Percentiles rank a stretch among this genome's conserved stretches.
phyloP scores from a whole-genome alignment of 2,113 vertebrate genomes.

The Nerophis ophidion region DNA sequence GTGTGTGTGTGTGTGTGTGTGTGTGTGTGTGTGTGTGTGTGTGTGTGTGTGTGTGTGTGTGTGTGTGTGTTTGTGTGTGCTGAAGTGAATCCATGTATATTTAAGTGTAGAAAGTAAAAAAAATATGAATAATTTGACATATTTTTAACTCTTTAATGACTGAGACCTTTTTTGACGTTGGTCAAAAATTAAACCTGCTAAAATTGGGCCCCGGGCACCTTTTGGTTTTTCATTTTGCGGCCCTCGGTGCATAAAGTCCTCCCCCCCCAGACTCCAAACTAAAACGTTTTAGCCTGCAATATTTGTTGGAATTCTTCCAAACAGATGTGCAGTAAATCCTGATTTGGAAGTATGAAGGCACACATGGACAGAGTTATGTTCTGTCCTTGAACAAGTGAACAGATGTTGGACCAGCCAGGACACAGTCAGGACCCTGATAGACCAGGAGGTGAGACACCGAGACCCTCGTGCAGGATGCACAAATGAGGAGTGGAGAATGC shows the following conservation, averaged over 20 bases:
- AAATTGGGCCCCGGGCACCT: no score
- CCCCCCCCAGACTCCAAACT: neutral
- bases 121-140: no score
- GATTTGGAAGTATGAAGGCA: slow-evolving; percentile 3
- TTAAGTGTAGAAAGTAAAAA: neutral
- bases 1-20: no score
- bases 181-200: no score
- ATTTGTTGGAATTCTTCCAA: slow-evolving; percentile 6
- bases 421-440: slow-evolving; percentile 29
- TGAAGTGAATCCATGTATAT: neutral
- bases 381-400: slow-evolving; percentile 19
- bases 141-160: no score
- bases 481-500: slow-evolving; percentile 13
- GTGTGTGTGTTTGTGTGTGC: neutral
- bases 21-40: slow-evolving; percentile 4
- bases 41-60: slow-evolving; percentile 2
- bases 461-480: neutral
- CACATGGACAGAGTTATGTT: slow-evolving; percentile 10
- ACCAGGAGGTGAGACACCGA: slow-evolving; percentile 24
- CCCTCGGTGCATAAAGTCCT: no score
- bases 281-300: slow-evolving; percentile 7
- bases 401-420: slow-evolving; percentile 56
- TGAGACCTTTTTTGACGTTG: no score
- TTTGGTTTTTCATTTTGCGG: no score
- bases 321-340: slow-evolving; percentile 21